These are phyloP conservation scores for Tolypeutes matacus DNA, from an alignment of 2,797 vertebrate species.

Conservation along the genomic window DNA sequence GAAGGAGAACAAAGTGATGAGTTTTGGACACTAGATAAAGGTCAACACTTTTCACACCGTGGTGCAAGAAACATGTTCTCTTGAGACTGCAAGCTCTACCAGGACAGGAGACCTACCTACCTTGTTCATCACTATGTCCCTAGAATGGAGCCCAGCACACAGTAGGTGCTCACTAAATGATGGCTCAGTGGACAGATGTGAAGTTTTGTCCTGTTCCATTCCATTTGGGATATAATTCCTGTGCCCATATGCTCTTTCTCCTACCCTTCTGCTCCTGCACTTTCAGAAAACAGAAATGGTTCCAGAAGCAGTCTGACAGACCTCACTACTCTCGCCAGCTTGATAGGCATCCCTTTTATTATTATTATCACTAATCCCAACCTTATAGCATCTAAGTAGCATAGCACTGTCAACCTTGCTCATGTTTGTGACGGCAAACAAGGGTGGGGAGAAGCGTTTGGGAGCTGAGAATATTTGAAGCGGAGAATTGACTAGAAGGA, in stretches of 20 bases:
- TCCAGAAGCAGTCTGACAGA: not conserved
- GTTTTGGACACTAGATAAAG: not conserved
- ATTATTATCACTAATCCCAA: not conserved
- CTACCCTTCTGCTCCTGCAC: not conserved
- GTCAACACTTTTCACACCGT: not conserved
- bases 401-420: not conserved
- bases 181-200: not conserved
- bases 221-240: not conserved
- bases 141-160: not conserved
- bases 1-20: not conserved
- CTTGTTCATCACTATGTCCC: not conserved
- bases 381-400: not conserved
- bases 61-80: not conserved
- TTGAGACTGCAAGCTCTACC: not conserved
- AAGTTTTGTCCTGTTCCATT: not conserved
- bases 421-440: not conserved
- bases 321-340: not conserved
- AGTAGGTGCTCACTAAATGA: not conserved
- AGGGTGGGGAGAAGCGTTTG: not conserved
- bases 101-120: not conserved
- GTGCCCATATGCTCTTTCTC: not conserved
- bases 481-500: not conserved
- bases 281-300: not conserved
- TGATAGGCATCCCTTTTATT: not conserved
- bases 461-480: not conserved